Evolutionary conservation across 2,113 vertebrate species (phyloP), one percentile per base, ranked within the genome.

Genomic region (Chascanopsetta lugubris): DNA sequence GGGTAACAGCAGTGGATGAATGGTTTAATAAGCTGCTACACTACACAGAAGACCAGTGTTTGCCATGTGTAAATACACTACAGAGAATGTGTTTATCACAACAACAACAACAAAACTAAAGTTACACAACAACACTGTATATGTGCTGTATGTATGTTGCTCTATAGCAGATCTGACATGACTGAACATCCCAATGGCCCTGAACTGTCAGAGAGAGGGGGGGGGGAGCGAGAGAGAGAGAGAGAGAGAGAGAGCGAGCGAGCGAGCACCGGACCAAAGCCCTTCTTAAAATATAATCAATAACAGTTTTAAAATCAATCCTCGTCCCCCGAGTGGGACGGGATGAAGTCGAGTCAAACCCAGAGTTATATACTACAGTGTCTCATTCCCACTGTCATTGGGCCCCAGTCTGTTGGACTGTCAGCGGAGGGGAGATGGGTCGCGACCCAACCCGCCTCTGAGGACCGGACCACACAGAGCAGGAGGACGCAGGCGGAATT

Each of bases 1-100:
- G 50, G 59, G n/a, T 49, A 46, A 55, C 46, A 59, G 18, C 50
- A 64, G 48, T 64, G 18, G 61, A 24, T 72, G 55, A 57, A 48
- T 36, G 51, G 56, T 79, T 80, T 87, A 89, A 84, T 84, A 77
- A 83, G 63, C 74, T 83, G 79, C 75, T 80, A 82, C 55, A 26
- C 40, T 60, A 34, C 40, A 21, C 47, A 61, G 66, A 67, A 61
- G 50, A 55, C 10, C 18, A 60, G 59, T 60, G 69, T 34, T 43
- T 50, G 6, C 3, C 15, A 6, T 20, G 8, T 29, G 25, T 50
- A 17, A 8, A 32, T 11, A 38, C 34, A 13, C 11, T 17, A 38
- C 34, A 38, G n/a, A 38, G 3, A 6, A 17, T 40, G 36, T 40
- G 15, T 15, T 15, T 17, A 5, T 8, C n/a, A 40, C n/a, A 17